Evolutionary conservation across 2,797 vertebrate genomes (phyloP), one percentile per base, ranked within the genome.

Genomic region (Malurus leucopterus): DNA sequence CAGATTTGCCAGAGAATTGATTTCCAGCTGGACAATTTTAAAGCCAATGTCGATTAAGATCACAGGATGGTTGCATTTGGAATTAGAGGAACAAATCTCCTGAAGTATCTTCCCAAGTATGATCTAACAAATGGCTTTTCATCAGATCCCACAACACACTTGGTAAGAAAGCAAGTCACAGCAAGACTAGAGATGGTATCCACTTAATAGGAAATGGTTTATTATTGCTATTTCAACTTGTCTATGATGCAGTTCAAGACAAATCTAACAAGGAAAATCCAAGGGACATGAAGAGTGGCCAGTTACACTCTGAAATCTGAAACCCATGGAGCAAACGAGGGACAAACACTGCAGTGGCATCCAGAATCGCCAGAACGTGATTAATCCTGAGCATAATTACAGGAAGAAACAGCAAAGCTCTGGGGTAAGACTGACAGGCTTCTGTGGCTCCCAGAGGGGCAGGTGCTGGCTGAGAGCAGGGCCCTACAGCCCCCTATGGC

Each of bases 391-490:
- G 44, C 9, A 24, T 21, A 77, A 67, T 18, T 53, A 21, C 2
- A 34, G 32, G 62, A 36, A 1, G 3, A 6, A 32, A 32, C 12
- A 41, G 73, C 79, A 62, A 57, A 49, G 23, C 51, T 46, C 14
- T 17, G 29, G 44, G 34, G 34, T 24, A 19, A 43, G 9, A 5
- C 0, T 63, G 26, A 0, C 1, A 51, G 16, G 58, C 22, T 38
- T 16, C 81, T 13, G n/a, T 18, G 54, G 51, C 76, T 75, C 65
- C 40, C 64, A 61, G 51, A 30, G 29, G 44, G 72, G 11, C 32
- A 36, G 41, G 64, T 9, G 27, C 30, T 61, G 63, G 29, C 46
- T 57, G 8, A 64, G 30, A 75, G 55, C 58, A 24, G 32, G 9
- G 47, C 23, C 23, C 43, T 62, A 6, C 11, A 50, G 72, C 20